phyloP scores from a whole-genome alignment of 1,140 invertebrate genomes.

The Brachionus paranguensis region DNA sequence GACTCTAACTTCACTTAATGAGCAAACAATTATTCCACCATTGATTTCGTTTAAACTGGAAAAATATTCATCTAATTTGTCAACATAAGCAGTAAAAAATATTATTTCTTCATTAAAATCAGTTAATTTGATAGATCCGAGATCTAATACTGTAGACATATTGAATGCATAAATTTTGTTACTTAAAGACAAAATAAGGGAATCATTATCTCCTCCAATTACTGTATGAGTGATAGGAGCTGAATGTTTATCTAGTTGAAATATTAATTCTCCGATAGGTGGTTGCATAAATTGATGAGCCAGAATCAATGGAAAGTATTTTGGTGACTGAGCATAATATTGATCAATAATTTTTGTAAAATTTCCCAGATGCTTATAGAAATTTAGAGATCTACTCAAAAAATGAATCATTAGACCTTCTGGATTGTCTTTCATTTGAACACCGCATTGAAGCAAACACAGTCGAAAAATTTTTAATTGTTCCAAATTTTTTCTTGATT shows the following conservation, averaged over 20 bases:
- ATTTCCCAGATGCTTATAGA: slow-evolving; percentile 46
- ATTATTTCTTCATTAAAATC: too few relatives aligned
- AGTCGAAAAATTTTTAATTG: background rate
- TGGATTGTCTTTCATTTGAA: background rate
- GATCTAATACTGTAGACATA: background rate
- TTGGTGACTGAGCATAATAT: slow-evolving; percentile 47
- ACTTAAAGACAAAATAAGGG: background rate
- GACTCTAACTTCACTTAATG: too few relatives aligned
- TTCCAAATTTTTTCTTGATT: background rate
- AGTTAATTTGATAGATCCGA: background rate
- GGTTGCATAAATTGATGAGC: slow-evolving; percentile 48
- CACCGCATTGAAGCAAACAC: background rate
- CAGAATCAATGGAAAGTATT: slow-evolving; percentile 48
- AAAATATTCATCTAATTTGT: too few relatives aligned
- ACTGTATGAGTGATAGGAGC: background rate
- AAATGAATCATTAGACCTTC: slow-evolving; percentile 45
- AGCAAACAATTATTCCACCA: too few relatives aligned
- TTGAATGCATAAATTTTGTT: background rate
- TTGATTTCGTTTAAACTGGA: too few relatives aligned
- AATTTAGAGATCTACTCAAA: slow-evolving; percentile 46
- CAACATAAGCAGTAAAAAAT: too few relatives aligned
- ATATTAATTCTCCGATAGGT: background rate
- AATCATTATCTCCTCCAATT: background rate
- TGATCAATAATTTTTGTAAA: slow-evolving; percentile 48
- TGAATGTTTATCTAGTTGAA: slow-evolving; percentile 23